Percentiles rank a stretch among this genome's conserved stretches.
phyloP scores from a whole-genome alignment of 1,140 invertebrate genomes.

The Lethocerus indicus region DNA sequence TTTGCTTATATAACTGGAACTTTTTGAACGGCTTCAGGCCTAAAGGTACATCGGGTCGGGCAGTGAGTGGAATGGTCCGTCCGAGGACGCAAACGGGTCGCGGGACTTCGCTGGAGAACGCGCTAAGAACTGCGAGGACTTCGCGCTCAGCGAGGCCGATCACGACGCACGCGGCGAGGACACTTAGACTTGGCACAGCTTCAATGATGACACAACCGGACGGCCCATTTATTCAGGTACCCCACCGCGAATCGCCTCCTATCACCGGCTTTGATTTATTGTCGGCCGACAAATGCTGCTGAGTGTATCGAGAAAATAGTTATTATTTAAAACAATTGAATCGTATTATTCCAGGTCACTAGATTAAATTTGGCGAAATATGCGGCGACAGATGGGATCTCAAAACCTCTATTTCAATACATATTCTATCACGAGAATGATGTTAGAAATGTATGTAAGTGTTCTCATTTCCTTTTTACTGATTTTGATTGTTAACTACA shows the following conservation, averaged over 20 bases:
- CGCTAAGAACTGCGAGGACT: constrained; percentile 58
- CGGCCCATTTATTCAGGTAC: constrained; percentile 75
- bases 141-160: constrained; percentile 55
- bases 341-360: constrained; percentile 15
- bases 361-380: constrained; percentile 83
- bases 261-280: too few relatives aligned
- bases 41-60: constrained; percentile 44
- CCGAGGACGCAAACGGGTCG: constrained; percentile 56
- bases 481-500: too few relatives aligned
- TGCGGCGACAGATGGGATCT: constrained; percentile 49
- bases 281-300: too few relatives aligned
- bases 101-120: constrained; percentile 52
- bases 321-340: too few relatives aligned
- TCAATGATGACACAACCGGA: constrained; percentile 67
- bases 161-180: constrained; percentile 48
- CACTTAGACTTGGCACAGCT: constrained; percentile 52
- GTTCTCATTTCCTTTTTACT: too few relatives aligned
- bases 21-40: constrained; percentile 29
- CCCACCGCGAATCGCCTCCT: too few relatives aligned
- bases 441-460: constrained; percentile 56
- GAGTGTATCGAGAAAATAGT: too few relatives aligned
- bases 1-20: too few relatives aligned
- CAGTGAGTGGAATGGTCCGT: constrained; percentile 53
- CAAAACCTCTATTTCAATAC: constrained; percentile 85
- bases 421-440: constrained; percentile 89